Conservation (phyloP, 2,797 vertebrate genomes). For the Holocentrus rufus region DNA sequence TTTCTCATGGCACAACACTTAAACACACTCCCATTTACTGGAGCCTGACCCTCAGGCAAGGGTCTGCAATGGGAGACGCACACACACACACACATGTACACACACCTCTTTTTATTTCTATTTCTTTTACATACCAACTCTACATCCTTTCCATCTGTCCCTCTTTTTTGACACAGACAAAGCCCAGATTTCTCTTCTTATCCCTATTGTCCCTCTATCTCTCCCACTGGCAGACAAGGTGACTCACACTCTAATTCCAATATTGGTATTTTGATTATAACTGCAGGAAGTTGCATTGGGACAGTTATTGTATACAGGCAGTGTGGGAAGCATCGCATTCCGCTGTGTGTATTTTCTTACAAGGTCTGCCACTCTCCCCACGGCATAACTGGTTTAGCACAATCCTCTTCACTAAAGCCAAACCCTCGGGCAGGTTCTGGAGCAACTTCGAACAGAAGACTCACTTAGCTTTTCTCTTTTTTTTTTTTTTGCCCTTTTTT, state of each 20-base stretch:
- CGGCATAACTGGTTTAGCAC: slow-evolving; percentile 49
- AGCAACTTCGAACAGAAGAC: slow-evolving; percentile 48
- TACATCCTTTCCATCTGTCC: slow-evolving; percentile 57
- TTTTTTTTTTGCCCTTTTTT: slow-evolving; percentile 20
- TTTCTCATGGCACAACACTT: slow-evolving; percentile 43
- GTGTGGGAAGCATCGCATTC: slow-evolving; percentile 39
- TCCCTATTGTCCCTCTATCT: slow-evolving; percentile 43
- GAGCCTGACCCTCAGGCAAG: slow-evolving; percentile 31
- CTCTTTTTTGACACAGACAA: slow-evolving; percentile 39
- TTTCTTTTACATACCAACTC: slow-evolving; percentile 60
- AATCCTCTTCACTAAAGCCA: slow-evolving; percentile 60
- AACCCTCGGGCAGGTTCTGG: slow-evolving; percentile 64
- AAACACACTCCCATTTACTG: slow-evolving; percentile 36
- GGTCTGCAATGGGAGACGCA: slow-evolving; percentile 22
- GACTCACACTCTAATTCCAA: slow-evolving; percentile 46
- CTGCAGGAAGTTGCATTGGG: slow-evolving; percentile 30
- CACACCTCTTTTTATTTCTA: slow-evolving; percentile 38
- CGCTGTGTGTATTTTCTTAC: slow-evolving; percentile 52
- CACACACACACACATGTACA: slow-evolving; percentile 21
- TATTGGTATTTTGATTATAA: slow-evolving; percentile 51
- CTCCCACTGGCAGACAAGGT: slow-evolving; percentile 35
- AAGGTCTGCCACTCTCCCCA: slow-evolving; percentile 47
- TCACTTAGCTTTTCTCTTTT: slow-evolving; percentile 31
- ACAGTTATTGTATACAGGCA: slow-evolving; percentile 49
- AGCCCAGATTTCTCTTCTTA: slow-evolving; percentile 8